These are phyloP conservation scores for Gambusia affinis DNA, from an alignment of 2,113 vertebrate genomes.

Conservation along the genomic window DNA sequence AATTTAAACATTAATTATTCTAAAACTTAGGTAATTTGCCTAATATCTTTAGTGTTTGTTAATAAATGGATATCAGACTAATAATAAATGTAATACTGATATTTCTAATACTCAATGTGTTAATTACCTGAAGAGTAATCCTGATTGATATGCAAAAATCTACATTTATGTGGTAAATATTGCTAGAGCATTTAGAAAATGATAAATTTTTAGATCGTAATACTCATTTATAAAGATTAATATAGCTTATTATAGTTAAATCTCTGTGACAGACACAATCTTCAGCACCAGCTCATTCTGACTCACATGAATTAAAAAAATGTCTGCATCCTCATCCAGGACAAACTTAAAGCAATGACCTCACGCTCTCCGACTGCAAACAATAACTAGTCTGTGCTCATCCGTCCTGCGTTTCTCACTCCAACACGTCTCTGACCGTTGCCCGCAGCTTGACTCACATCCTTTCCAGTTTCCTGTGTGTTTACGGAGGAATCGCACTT, in stretches of 20 bases:
- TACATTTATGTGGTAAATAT: neutral
- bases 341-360: slow-evolving; percentile 61
- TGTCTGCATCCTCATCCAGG: slow-evolving; percentile 36
- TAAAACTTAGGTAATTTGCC: neutral
- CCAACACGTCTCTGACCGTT: slow-evolving; percentile 42
- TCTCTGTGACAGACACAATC: neutral
- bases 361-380: slow-evolving; percentile 60
- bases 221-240: neutral
- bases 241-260: neutral
- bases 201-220: neutral
- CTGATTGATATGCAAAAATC: neutral
- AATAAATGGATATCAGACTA: neutral
- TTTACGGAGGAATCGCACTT: slow-evolving; percentile 63
- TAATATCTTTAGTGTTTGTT: neutral
- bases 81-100: neutral
- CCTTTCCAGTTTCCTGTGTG: slow-evolving; percentile 61
- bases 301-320: slow-evolving; percentile 40
- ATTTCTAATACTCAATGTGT: neutral
- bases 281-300: slow-evolving; percentile 34
- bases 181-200: neutral
- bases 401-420: slow-evolving; percentile 44
- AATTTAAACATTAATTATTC: neutral
- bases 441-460: slow-evolving; percentile 76
- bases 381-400: slow-evolving; percentile 66
- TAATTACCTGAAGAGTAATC: neutral